Base-by-base conservation (phyloP, 1,140 invertebrate species). In the Pantala flavescens region DNA sequence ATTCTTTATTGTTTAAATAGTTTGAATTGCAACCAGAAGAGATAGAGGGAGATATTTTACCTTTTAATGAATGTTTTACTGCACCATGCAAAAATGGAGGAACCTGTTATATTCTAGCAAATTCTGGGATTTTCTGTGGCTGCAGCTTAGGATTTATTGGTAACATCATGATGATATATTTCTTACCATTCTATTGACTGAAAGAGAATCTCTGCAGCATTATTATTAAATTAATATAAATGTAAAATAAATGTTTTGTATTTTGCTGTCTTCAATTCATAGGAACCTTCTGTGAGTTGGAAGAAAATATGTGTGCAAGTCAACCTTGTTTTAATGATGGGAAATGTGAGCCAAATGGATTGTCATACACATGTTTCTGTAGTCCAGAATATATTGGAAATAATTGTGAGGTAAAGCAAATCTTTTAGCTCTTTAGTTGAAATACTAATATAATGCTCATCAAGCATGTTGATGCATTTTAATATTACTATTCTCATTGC, bases 61-160 rank as follows among this genome's bases (percentile, higher is more conserved):
- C 49, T 19, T 63, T 7, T 21, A 63, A 63, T 21, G 49, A 63
- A 16, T 63, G 49, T 21, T 63, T 63, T 19, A 81, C 82, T 7
- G 79, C 75, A 12, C 49, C 49, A 16, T 63, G 49, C 12, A 21
- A 19, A 16, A 63, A 63, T 63, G 49, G 49, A 21, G 49, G 49
- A 63, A 63, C 49, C 3, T 63, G 49, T 21, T 19, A 19, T 19
- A 14, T 21, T 7, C 49, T 63, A 7, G 3, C 49, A 16, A 63
- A 63, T 63, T 63, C 49, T 70, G 83, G 85, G 0, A 91, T 86
- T 82, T 77, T 81, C 24, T 91, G 90, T 78, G 79, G 83, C 71
- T 91, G 90, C 80, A 81, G 80, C 43, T 74, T 80, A 11, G 89
- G 89, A 73, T 88, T 82, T 78, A 78, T 86, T 9, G 87, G 87